Evolutionary conservation across 2,113 vertebrate genomes (phyloP), one percentile per base, ranked within the genome.

Genomic region (Chlorodrepanis virens): DNA sequence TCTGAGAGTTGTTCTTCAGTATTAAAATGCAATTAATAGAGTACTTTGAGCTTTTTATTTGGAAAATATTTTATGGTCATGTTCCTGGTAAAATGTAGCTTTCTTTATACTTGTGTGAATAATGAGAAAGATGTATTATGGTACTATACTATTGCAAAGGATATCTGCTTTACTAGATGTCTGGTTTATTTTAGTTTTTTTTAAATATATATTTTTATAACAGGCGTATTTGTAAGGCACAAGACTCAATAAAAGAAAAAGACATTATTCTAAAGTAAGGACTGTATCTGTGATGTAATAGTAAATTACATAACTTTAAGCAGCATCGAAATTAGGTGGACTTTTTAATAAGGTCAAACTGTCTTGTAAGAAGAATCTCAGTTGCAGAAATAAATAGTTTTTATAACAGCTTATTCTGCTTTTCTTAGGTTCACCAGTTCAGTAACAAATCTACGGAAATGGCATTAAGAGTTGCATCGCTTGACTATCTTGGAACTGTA

Each of bases 401-500:
- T 81, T 71, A 37, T 68, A 79, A 49, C 70, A 87, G 40, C 35
- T 88, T 79, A 61, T 77, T 83, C 33, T 81, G 35, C 53, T 75
- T 97, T 92, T 75, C n/a, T 76, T 97, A 99, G 99, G 99, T 99
- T 84, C 99, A 99, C 96, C 99, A 99, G 53, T 99, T 99, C 93
- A 99, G 99, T 98, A 99, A 99, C 92, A 99, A 99, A 97, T 99
- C 99, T 92, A 99, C 99, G 64, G 99, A 99, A 96, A 99, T 99
- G 99, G 99, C 99, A 82, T 98, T 99, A 93, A 98, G 99, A 97
- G 99, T 99, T 76, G 99, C 99, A 23, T 99, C 99, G 29, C 98
- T 99, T 94, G 99, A 99, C 97, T 99, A 99, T 95, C 98, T 99
- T 96, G 99, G 99, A 96, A 99, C 99, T 39, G 99, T 99, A 83